Percentiles rank a stretch among this genome's conserved stretches.
Evolutionary conservation across 2,113 vertebrate species (phyloP).

Genomic region (Chunga burmeisteri): DNA sequence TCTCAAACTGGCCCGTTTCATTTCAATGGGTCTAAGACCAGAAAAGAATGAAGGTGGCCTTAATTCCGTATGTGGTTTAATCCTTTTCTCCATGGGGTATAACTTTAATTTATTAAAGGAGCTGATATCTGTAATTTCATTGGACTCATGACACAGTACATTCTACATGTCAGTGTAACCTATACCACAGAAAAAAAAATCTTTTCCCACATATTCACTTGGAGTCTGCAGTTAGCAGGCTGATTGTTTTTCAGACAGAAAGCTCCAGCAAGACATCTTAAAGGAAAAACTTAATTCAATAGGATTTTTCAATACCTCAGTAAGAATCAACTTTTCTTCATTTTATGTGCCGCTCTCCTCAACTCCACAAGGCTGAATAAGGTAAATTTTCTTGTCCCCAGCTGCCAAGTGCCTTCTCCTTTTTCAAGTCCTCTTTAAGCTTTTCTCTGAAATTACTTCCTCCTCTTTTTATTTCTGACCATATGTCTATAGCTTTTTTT

Average conservation of each 20-base stretch:
- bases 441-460: constrained; percentile 15
- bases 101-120: constrained; percentile 43
- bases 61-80: constrained; percentile 19
- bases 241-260: constrained; percentile 24
- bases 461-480: neutral
- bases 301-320: constrained; percentile 11
- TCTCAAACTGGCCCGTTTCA: neutral
- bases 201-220: neutral
- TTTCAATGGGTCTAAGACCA: neutral
- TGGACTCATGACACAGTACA: constrained; percentile 33
- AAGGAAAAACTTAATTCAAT: constrained; percentile 17
- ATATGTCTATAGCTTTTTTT: neutral
- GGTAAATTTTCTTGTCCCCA: constrained; percentile 33
- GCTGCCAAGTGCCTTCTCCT: neutral
- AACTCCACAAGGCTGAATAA: neutral
- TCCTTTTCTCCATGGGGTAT: constrained; percentile 21
- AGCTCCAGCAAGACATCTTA: neutral
- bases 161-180: neutral
- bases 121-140: constrained; percentile 33
- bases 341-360: neutral
- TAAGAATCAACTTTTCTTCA: constrained; percentile 10
- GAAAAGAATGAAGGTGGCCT: neutral
- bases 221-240: neutral
- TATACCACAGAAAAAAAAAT: constrained; percentile 10
- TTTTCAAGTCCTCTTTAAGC: neutral